Conservation (phyloP, 2,113 vertebrate genomes). For the Sula dactylatra region DNA sequence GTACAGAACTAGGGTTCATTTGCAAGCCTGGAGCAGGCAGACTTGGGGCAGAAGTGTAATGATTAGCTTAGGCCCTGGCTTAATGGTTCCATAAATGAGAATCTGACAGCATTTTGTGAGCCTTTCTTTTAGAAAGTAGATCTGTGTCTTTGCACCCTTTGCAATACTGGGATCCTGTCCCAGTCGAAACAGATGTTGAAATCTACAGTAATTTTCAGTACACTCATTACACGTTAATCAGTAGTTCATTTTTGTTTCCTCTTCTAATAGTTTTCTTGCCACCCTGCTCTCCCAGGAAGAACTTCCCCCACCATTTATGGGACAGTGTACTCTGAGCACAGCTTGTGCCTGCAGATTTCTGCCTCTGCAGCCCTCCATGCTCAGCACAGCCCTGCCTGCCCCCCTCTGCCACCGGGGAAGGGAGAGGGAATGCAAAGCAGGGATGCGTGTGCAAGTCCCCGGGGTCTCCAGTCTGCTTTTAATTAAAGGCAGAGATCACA, state of each 20-base stretch:
- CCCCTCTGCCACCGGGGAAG: neutral
- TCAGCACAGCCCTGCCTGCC: neutral
- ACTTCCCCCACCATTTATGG: accelerated
- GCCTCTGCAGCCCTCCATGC: neutral
- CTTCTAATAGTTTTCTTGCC: neutral
- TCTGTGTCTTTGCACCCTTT: neutral
- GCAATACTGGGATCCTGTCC: neutral
- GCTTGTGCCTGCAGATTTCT: neutral
- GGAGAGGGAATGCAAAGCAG: neutral
- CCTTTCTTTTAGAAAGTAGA: neutral
- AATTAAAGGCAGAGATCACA: neutral
- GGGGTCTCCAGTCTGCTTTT: neutral
- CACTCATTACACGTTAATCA: neutral
- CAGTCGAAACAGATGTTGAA: neutral
- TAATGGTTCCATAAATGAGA: neutral
- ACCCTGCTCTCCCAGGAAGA: neutral
- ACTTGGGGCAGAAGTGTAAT: neutral
- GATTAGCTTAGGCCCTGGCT: neutral
- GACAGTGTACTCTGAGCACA: neutral
- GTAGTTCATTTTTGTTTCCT: neutral
- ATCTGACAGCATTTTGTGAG: neutral
- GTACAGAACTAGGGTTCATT: neutral
- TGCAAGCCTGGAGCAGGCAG: neutral
- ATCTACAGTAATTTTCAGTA: neutral
- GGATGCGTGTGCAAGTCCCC: neutral